These are phyloP conservation scores for Tychaedon coryphoeus DNA, from an alignment of 2,113 vertebrate species.

Conservation along the genomic window DNA sequence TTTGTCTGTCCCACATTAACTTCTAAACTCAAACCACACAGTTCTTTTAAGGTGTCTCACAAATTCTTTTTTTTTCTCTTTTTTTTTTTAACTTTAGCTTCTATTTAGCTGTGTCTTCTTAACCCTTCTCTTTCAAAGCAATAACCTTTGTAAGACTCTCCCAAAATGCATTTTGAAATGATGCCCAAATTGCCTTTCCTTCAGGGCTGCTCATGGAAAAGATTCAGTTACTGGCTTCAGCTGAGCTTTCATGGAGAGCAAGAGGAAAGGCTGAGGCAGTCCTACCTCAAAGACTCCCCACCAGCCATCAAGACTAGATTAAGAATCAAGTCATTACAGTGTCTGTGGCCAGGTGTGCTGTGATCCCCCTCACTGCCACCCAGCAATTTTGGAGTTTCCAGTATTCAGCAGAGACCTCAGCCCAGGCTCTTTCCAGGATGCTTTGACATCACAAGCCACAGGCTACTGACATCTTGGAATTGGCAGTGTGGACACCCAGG, in stretches of 20 bases:
- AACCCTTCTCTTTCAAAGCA: not conserved
- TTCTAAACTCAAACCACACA: not conserved
- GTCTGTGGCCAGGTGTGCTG: not conserved
- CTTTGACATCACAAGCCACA: not conserved
- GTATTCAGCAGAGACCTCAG: not conserved
- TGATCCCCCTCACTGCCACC: not conserved
- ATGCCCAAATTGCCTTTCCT: not conserved
- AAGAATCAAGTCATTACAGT: not conserved
- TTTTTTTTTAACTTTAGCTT: not conserved
- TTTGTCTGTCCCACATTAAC: not conserved
- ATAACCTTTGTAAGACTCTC: fast-evolving
- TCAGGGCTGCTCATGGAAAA: not conserved
- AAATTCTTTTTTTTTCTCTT: not conserved
- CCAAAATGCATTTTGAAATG: not conserved
- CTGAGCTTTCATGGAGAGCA: not conserved
- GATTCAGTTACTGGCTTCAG: not conserved
- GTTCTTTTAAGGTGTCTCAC: not conserved
- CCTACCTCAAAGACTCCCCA: not conserved
- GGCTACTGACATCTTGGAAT: fast-evolving
- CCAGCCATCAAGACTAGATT: fast-evolving
- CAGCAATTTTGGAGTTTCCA: not conserved
- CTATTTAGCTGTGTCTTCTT: not conserved
- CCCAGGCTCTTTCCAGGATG: not conserved
- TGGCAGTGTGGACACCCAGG: not conserved
- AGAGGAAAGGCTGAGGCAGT: not conserved